Evolutionary conservation across 2,113 vertebrate species (phyloP), one percentile per base, ranked within the genome.

Genomic region (Vimba vimba): DNA sequence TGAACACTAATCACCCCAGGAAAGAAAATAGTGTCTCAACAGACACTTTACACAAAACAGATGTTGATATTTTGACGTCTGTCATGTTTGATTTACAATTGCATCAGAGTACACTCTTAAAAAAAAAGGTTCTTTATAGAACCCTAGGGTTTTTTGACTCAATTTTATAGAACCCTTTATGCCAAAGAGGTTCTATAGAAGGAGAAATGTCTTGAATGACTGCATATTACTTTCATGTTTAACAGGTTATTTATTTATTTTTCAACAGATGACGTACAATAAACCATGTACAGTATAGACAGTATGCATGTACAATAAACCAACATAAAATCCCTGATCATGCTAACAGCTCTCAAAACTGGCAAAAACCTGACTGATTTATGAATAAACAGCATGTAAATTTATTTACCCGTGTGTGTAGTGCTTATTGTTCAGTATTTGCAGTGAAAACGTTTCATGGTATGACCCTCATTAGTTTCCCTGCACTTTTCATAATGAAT

Each of bases 401-500:
- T 25, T 4, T n/a, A 74, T 45, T n/a, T 6, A 25, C 21, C 43
- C 6, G 23, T 62, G n/a, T 59, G 57, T 27, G 60, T 27, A 27
- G 60, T 25, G n/a, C n/a, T 27, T 25, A 25, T 12, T 62, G n/a
- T 62, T 62, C 60, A 25, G 23, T 47, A 25, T 25, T 45, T 25
- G 43, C 39, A 47, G 39, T 47, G 43, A 25, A 74, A 74, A 27
- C 74, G 55, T 57, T 78, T 78, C 50, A 15, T 39, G 19, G 9
- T 39, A 0, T n/a, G 8, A 25, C 12, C 57, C 23, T 25, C 0
- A 45, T 64, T 79, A 27, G 7, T 27, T 64, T 27, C 36, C 78
- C 52, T 79, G 55, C 55, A 60, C 13, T 47, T 43, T 80, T 80
- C 59, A 45, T 64, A 64, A 45, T 64, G 59, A 80, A 64, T 80